These are phyloP conservation scores for Oxyruncus cristatus DNA, from an alignment of 2,113 vertebrate genomes.

Conservation along the genomic window DNA sequence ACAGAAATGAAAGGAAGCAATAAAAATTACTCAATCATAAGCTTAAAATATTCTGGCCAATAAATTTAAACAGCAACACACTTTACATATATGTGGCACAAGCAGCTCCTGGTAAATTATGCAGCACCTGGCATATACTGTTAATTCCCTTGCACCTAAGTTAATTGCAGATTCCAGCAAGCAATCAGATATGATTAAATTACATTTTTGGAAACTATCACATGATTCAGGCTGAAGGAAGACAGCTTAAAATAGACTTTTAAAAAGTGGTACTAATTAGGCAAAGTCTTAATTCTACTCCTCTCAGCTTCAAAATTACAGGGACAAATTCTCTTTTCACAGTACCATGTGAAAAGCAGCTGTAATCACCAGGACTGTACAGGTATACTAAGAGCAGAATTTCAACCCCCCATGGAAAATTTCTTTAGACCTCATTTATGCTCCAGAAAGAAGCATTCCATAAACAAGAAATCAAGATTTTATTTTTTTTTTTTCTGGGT, in stretches of 20 bases:
- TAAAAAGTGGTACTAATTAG: conserved; percentile 24
- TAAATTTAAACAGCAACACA: background rate
- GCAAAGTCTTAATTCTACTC: background rate
- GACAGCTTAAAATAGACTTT: conserved; percentile 28
- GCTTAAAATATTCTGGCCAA: background rate
- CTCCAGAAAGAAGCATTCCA: background rate
- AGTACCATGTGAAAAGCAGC: background rate
- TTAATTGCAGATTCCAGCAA: conserved; percentile 38
- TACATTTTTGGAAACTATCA: conserved; percentile 47
- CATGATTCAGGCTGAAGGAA: background rate
- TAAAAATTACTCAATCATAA: background rate
- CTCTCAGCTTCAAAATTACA: background rate
- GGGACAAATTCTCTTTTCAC: background rate
- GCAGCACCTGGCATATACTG: background rate
- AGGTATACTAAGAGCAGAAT: background rate
- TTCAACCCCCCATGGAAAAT: background rate
- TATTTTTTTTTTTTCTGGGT: background rate
- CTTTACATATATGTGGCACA: background rate
- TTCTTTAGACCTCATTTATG: background rate
- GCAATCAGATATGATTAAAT: conserved; percentile 45
- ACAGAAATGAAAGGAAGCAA: conserved; percentile 8
- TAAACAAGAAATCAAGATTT: background rate
- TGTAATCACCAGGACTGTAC: background rate
- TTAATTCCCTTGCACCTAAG: background rate
- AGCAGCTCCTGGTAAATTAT: background rate